phyloP scores from a whole-genome alignment of 2,888 invertebrate genomes.

The Pycnomerus fuliginosus region DNA sequence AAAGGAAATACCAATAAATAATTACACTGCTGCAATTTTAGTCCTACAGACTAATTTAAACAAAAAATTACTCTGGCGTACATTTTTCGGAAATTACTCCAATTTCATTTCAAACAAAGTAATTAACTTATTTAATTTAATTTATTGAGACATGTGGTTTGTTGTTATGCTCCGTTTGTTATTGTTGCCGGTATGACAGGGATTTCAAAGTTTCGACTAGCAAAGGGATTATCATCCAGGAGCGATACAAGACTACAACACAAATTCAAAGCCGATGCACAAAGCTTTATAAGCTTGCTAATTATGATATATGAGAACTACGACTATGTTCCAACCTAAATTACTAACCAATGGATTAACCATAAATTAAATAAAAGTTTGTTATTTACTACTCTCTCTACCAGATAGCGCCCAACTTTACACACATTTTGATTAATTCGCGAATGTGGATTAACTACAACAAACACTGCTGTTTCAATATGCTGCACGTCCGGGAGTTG shows the following conservation, averaged over 20 bases:
- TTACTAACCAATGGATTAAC: conserved; percentile 21
- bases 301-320: conserved; percentile 22
- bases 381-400: conserved; percentile 10
- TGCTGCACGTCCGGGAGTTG: too few species aligned
- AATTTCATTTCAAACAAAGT: too few species aligned
- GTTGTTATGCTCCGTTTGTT: too few species aligned
- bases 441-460: conserved; percentile 3
- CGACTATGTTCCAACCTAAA: conserved; percentile 14
- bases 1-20: conserved; percentile 16
- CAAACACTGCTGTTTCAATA: too few species aligned
- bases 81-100: too few species aligned
- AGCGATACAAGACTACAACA: conserved; percentile 22
- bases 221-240: conserved; percentile 21
- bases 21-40: too few species aligned
- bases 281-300: conserved; percentile 22
- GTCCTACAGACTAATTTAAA: too few species aligned
- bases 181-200: conserved; percentile 22
- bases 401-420: conserved; percentile 9
- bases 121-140: too few species aligned
- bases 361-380: conserved; percentile 18
- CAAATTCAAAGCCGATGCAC: conserved; percentile 23
- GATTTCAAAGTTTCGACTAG: conserved; percentile 21
- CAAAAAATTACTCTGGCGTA: too few species aligned
- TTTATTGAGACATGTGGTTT: too few species aligned
- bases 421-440: conserved; percentile 11